Conservation (phyloP, 2,797 vertebrate species). For the Aldrovandia affinis region DNA sequence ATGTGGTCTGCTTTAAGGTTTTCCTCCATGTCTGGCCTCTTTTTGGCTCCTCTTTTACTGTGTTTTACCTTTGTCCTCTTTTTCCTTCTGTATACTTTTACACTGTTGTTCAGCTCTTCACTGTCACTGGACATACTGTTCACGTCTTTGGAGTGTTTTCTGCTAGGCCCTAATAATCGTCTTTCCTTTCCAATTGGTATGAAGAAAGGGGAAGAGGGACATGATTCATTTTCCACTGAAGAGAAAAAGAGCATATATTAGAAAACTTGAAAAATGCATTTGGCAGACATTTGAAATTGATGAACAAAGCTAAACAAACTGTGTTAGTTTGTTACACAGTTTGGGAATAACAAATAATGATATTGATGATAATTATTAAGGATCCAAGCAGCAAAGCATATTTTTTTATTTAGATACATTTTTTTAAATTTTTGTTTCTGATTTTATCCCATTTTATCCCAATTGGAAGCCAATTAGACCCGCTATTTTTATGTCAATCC, state of each 20-base stretch:
- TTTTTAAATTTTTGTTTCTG: too few species aligned
- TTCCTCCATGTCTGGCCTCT: conserved; percentile 36
- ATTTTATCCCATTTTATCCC: too few species aligned
- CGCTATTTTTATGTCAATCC: too few species aligned
- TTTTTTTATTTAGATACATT: too few species aligned
- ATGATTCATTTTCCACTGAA: conserved; percentile 57
- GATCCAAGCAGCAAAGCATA: too few species aligned
- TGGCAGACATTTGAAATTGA: background rate
- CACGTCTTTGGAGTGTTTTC: conserved; percentile 54
- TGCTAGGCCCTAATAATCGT: conserved; percentile 46
- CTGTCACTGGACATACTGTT: conserved; percentile 66
- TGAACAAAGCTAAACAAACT: background rate
- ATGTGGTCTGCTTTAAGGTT: conserved; percentile 27
- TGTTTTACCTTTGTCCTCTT: conserved; percentile 58
- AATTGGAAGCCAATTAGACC: too few species aligned
- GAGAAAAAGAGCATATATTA: background rate
- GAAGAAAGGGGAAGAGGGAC: conserved; percentile 73
- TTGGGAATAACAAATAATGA: too few species aligned
- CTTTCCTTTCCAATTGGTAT: conserved; percentile 66
- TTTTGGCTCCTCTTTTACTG: conserved; percentile 45
- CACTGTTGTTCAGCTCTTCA: conserved; percentile 52
- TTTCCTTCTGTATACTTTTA: conserved; percentile 56
- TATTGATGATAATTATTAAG: too few species aligned
- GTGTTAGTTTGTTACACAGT: conserved; percentile 14
- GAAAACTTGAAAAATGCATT: conserved; percentile 29